Evolutionary conservation across 2,888 invertebrate species (phyloP).

Genomic region (Drosophila macrospina): DNA sequence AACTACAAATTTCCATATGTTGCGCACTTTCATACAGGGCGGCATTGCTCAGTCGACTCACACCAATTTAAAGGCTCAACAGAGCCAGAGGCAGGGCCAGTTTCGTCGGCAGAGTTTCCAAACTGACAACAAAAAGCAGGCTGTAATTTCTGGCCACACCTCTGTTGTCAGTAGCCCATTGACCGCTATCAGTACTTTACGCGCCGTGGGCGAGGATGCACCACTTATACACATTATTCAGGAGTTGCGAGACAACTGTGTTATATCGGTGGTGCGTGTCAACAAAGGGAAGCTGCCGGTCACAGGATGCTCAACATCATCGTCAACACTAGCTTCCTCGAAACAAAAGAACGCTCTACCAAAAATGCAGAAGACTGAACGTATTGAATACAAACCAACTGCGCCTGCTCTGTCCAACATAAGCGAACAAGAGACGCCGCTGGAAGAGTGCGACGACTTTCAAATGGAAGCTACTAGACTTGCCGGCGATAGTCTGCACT

Average conservation of each 20-base stretch:
- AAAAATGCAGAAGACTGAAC: slow-evolving; percentile 29
- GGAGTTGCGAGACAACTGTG: slow-evolving; percentile 83
- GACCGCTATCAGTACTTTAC: slow-evolving; percentile 73
- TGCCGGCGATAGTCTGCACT: slow-evolving; percentile 28
- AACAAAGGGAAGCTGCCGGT: slow-evolving; percentile 75
- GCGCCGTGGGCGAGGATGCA: slow-evolving; percentile 66
- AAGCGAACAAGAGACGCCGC: slow-evolving; percentile 65
- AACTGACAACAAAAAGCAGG: slow-evolving; percentile 25
- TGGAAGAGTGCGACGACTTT: slow-evolving; percentile 40
- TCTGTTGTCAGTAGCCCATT: slow-evolving; percentile 41
- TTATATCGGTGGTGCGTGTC: slow-evolving; percentile 84
- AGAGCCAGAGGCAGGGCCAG: slow-evolving; percentile 29
- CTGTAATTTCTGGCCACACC: not conserved
- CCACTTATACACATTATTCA: slow-evolving; percentile 85
- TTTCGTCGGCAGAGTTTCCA: slow-evolving; percentile 50
- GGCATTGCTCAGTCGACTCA: slow-evolving; percentile 5
- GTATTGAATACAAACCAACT: slow-evolving; percentile 51
- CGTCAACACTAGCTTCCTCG: not conserved
- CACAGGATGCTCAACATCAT: slow-evolving; percentile 6
- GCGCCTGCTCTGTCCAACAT: slow-evolving; percentile 63
- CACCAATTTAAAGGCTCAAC: slow-evolving; percentile 47
- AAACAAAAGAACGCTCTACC: slow-evolving; percentile 6
- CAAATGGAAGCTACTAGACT: slow-evolving; percentile 36
- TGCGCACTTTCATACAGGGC: slow-evolving; percentile 15
- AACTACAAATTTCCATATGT: not conserved